phyloP scores from a whole-genome alignment of 1,140 invertebrate genomes.

The Spodoptera frugiperda region DNA sequence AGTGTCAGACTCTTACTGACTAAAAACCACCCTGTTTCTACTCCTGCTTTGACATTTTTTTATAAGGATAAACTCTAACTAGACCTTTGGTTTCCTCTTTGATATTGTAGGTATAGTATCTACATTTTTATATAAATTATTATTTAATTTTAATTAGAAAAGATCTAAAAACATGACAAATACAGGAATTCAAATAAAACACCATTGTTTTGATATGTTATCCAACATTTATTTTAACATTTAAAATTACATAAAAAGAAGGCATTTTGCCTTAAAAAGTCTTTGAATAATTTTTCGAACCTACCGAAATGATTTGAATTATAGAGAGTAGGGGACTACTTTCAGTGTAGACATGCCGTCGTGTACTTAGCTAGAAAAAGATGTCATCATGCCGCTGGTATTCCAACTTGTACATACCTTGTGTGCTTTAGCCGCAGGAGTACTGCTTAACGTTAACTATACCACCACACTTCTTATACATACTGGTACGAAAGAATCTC shows the following conservation, averaged over 20 bases:
- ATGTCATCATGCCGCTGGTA: background rate
- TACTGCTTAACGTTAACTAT: background rate
- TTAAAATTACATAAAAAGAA: constrained; percentile 86
- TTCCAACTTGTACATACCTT: constrained; percentile 13
- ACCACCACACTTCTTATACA: too few relatives aligned
- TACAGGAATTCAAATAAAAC: constrained; percentile 68
- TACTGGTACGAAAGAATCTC: background rate
- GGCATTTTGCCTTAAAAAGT: constrained; percentile 84
- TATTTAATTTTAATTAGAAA: too few relatives aligned
- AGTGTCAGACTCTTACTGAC: too few relatives aligned
- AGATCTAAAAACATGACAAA: background rate
- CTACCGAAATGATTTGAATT: constrained; percentile 84
- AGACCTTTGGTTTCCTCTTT: too few relatives aligned
- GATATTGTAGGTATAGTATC: too few relatives aligned
- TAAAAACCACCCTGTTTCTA: too few relatives aligned
- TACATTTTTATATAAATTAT: too few relatives aligned
- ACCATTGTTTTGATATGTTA: constrained; percentile 77
- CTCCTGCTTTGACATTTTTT: too few relatives aligned
- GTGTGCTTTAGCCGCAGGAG: background rate
- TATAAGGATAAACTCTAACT: too few relatives aligned
- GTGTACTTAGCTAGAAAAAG: constrained; percentile 29
- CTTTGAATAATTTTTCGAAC: constrained; percentile 80
- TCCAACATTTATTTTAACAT: constrained; percentile 85
- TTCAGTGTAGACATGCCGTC: constrained; percentile 58
- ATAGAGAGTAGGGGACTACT: constrained; percentile 64